A percentile compares a stretch with the other conserved stretches of the same genome.
Conservation (phyloP, 30 jellyfish, hydroid and myxozoan genomes). For the Hydractinia symbiolongicarpus region DNA sequence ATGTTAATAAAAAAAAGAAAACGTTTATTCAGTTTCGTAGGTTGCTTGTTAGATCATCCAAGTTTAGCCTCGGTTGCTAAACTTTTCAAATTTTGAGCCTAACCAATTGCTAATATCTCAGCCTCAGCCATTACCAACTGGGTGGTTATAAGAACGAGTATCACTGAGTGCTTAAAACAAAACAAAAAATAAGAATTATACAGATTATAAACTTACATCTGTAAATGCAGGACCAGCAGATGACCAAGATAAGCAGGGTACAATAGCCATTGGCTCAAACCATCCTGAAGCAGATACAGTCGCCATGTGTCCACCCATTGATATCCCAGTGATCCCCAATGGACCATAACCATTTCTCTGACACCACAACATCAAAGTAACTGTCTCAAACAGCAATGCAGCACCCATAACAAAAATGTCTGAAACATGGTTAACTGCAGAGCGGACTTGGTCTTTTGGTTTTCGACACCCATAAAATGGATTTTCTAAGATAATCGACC, state of each 20-base stretch:
- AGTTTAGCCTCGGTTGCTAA: too few species aligned
- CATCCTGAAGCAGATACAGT: constrained; percentile 73
- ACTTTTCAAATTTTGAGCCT: too few species aligned
- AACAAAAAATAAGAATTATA: too few species aligned
- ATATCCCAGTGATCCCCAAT: constrained; percentile 78
- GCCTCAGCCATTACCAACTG: too few species aligned
- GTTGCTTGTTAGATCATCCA: too few species aligned
- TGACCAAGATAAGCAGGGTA: constrained; percentile 92
- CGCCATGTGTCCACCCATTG: constrained; percentile 98
- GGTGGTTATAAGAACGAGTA: too few species aligned
- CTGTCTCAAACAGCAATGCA: constrained; percentile 61
- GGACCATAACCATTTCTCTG: constrained; percentile 80
- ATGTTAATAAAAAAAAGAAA: too few species aligned
- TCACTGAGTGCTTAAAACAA: too few species aligned
- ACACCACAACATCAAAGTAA: constrained; percentile 75
- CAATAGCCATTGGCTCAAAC: constrained; percentile 74
- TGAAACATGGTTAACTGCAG: constrained; percentile 74
- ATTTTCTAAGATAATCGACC: constrained; percentile 73
- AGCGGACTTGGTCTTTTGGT: constrained; percentile 71
- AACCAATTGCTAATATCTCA: too few species aligned
- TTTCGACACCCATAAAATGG: constrained; percentile 85
- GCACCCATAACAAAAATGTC: constrained; percentile 93
- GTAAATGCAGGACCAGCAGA: constrained; percentile 95
- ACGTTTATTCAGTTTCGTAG: too few species aligned
- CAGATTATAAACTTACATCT: constrained; percentile 33